Evolutionary conservation across 2,797 vertebrate genomes (phyloP), one percentile per base, ranked within the genome.

Genomic region (Falco peregrinus): DNA sequence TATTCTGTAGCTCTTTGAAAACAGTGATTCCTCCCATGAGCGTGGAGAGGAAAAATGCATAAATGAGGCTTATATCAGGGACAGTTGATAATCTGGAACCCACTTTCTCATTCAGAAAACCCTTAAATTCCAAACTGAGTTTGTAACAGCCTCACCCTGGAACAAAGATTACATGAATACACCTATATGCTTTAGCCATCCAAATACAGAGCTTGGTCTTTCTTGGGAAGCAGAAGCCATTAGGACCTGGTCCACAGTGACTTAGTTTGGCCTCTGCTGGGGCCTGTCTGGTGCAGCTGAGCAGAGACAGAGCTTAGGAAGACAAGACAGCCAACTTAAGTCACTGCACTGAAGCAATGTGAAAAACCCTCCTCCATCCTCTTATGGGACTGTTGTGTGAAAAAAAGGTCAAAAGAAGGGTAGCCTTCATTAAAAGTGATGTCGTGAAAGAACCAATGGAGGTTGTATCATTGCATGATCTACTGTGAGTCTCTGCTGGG

Each of bases 371-470:
- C 24, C 20, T 48, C 28, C 50, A 16, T 54, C 35, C 51, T 70
- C 11, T 8, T n/a, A 20, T 6, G 21, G 56, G 15, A 61, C 57
- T 78, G 7, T 20, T 68, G 45, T 39, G n/a, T 68, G 45, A 43
- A 43, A 86, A 78, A 68, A 88, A 69, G 11, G 54, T 29, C 39
- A 37, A 92, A 57, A 59, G 45, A 85, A 24, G 10, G 33, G 8
- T 73, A 71, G 74, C 19, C 3, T 48, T 16, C 31, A 33, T 82
- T 48, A 54, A 69, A 74, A 57, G 21, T 26, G 77, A 20, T 43
- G 43, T 7, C 28, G 5, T 78, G 60, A 86, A 69, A 68, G 39
- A 54, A 8, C 6, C 1, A 1, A 31, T 0, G 0, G 81, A 48
- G 53, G 13, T 68, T 63, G 24, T 24, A 73, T 8, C 43, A n/a